A percentile compares a stretch with the other conserved stretches of the same genome.
phyloP scores from a whole-genome alignment of 2,888 invertebrate genomes.

The Eustalomyia histrio region DNA sequence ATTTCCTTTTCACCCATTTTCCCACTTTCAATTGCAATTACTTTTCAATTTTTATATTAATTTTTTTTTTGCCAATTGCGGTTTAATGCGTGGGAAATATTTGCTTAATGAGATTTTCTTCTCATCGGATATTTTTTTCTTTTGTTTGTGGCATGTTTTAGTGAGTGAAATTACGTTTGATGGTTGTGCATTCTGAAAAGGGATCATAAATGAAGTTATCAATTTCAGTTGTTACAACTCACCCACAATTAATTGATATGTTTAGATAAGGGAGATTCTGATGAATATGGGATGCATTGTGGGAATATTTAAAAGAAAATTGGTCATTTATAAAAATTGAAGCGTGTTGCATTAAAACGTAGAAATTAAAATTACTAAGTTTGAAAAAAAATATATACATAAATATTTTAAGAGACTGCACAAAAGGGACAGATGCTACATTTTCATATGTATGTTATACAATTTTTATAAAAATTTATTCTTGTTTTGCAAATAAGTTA shows the following conservation, averaged over 20 bases:
- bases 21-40: slow-evolving; percentile 43
- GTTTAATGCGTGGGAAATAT: slow-evolving; percentile 63
- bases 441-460: too few species aligned
- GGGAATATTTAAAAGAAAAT: not conserved
- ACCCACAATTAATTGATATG: slow-evolving; percentile 52
- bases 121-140: slow-evolving; percentile 20
- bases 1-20: slow-evolving; percentile 11
- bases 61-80: slow-evolving; percentile 29
- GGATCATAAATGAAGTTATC: slow-evolving; percentile 48
- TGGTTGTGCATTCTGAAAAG: slow-evolving; percentile 17
- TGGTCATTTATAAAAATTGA: not conserved
- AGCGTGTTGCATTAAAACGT: too few species aligned
- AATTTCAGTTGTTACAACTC: slow-evolving; percentile 28
- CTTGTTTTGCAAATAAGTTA: too few species aligned
- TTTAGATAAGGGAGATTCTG: slow-evolving; percentile 13
- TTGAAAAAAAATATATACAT: too few species aligned
- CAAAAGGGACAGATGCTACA: too few species aligned
- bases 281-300: not conserved
- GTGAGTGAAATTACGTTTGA: slow-evolving; percentile 13
- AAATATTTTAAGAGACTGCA: too few species aligned
- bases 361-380: too few species aligned
- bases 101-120: slow-evolving; percentile 47
- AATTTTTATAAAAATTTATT: too few species aligned
- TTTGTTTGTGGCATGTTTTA: slow-evolving; percentile 39
- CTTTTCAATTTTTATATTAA: slow-evolving; percentile 32